phyloP scores from a whole-genome alignment of 23 tunicate genomes.

The Ascidia mentula region DNA sequence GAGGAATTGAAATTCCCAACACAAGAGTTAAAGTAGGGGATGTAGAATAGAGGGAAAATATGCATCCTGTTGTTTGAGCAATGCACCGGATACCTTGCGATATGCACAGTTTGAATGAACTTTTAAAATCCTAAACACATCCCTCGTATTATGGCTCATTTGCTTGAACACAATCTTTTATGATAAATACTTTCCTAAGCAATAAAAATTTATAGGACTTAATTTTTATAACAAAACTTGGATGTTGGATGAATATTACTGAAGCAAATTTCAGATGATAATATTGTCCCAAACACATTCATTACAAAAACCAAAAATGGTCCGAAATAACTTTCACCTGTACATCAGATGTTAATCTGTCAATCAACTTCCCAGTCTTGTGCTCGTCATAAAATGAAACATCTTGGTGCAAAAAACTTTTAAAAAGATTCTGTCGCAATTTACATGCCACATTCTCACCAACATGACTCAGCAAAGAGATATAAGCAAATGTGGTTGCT shows the following conservation, averaged over 20 bases:
- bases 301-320: too few species aligned
- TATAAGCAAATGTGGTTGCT: conserved; percentile 71
- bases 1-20: conserved; percentile 56
- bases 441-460: conserved; percentile 92
- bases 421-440: conserved; percentile 74
- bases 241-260: too few species aligned
- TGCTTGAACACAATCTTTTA: too few species aligned
- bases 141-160: too few species aligned
- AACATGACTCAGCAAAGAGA: conserved; percentile 75
- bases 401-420: conserved; percentile 79
- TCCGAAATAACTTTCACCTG: conserved; percentile 28
- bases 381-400: conserved; percentile 84
- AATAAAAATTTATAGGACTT: too few species aligned
- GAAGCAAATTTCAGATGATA: too few species aligned
- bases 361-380: conserved; percentile 78
- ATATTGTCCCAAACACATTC: too few species aligned
- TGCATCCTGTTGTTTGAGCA: conserved; percentile 91
- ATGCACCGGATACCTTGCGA: conserved; percentile 86
- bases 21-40: conserved; percentile 81
- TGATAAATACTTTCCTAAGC: too few species aligned
- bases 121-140: conserved; percentile 89
- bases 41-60: conserved; percentile 65
- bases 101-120: conserved; percentile 89
- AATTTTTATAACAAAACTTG: too few species aligned
- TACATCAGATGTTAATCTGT: conserved; percentile 86